A percentile compares a stretch with the other conserved stretches of the same genome.
Conservation (phyloP, 2,888 invertebrate species). For the Ethmia dodecea region DNA sequence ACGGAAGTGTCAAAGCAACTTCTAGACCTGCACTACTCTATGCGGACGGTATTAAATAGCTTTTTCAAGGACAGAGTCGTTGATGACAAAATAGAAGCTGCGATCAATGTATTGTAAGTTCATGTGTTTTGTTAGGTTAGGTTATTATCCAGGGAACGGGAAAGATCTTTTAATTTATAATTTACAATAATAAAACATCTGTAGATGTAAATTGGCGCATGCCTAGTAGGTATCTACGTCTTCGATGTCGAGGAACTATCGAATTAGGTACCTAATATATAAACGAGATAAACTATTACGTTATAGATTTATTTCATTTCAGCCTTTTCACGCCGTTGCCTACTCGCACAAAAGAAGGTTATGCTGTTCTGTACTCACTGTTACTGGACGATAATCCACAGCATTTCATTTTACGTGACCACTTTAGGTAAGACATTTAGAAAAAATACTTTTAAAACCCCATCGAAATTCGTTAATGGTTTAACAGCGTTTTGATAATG, state of each 20-base stretch:
- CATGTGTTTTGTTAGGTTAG: background rate
- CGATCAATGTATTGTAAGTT: background rate
- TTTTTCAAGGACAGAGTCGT: constrained; percentile 78
- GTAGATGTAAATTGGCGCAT: background rate
- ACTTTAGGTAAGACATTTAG: constrained; percentile 45
- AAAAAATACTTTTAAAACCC: background rate
- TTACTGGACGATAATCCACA: constrained; percentile 72
- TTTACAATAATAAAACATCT: background rate
- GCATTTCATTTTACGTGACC: constrained; percentile 64
- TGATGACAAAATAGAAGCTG: constrained; percentile 41
- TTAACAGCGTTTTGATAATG: background rate
- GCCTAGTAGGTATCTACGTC: background rate
- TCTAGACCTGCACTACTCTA: constrained; percentile 82
- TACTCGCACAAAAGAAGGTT: constrained; percentile 67
- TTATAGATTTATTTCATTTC: background rate
- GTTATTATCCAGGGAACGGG: background rate
- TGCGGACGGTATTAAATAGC: constrained; percentile 80
- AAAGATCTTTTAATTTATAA: background rate
- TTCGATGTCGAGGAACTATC: background rate
- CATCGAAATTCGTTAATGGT: background rate
- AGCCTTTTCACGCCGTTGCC: constrained; percentile 39
- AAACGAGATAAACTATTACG: too few species aligned
- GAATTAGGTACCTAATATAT: background rate
- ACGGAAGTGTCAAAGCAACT: constrained; percentile 83
- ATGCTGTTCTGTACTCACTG: constrained; percentile 62